phyloP scores from a whole-genome alignment of 2,113 vertebrate genomes.

The Theristicus caerulescens region DNA sequence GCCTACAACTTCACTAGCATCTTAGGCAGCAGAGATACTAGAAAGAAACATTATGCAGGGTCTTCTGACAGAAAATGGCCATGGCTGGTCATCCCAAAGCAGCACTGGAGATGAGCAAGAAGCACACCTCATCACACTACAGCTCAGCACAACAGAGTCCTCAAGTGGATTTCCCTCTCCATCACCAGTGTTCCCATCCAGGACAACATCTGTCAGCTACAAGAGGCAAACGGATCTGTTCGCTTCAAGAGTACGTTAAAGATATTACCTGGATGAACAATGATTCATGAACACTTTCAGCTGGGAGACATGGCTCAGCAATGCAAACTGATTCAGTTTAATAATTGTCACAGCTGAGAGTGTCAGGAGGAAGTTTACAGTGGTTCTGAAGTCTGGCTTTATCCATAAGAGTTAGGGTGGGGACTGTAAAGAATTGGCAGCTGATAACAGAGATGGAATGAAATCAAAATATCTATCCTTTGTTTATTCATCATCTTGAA shows the following conservation, averaged over 20 bases:
- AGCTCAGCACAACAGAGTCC: background rate
- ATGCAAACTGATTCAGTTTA: background rate
- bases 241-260: background rate
- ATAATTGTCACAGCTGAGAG: background rate
- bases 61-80: background rate
- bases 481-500: slow-evolving; percentile 49
- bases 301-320: background rate
- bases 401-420: slow-evolving; percentile 9
- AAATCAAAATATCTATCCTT: slow-evolving; percentile 41
- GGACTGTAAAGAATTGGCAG: slow-evolving; percentile 42
- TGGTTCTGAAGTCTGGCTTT: background rate
- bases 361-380: background rate
- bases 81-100: background rate
- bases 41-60: background rate
- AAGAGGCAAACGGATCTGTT: background rate
- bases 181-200: background rate
- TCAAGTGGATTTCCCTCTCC: background rate
- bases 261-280: background rate
- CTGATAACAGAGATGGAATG: slow-evolving; percentile 38
- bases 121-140: background rate
- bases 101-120: background rate
- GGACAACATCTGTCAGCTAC: background rate
- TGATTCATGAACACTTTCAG: background rate
- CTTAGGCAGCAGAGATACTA: background rate
- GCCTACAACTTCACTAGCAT: background rate